Evolutionary conservation across 2,113 vertebrate genomes (phyloP).

Genomic region (Jaculus jaculus): DNA sequence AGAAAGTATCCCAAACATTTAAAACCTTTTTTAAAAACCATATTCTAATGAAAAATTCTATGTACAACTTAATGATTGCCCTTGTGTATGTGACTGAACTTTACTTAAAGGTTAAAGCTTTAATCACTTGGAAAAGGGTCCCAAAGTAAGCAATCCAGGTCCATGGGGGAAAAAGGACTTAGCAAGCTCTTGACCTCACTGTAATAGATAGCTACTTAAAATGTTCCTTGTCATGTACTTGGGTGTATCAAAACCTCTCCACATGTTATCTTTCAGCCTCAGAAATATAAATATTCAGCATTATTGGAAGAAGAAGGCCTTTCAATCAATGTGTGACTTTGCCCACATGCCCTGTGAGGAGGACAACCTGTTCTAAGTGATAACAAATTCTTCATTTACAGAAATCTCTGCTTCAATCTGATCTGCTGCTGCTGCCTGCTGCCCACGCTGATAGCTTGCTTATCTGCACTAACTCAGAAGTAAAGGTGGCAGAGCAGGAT

Average conservation of each 20-base stretch:
- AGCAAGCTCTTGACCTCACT: neutral
- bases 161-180: neutral
- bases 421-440: slow-evolving; percentile 59
- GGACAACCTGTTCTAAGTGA: slow-evolving; percentile 74
- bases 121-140: neutral
- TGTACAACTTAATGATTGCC: neutral
- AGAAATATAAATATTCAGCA: slow-evolving; percentile 64
- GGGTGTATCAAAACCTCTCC: neutral
- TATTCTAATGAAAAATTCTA: neutral
- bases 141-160: neutral
- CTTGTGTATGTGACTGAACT: rapidly evolving
- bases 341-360: slow-evolving; percentile 36
- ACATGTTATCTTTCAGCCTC: neutral
- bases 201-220: neutral
- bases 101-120: neutral
- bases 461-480: slow-evolving; percentile 78
- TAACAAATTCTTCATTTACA: slow-evolving; percentile 82
- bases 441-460: slow-evolving; percentile 72
- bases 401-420: slow-evolving; percentile 74
- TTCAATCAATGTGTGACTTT: slow-evolving; percentile 57
- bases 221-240: neutral
- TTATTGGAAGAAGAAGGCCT: slow-evolving; percentile 35
- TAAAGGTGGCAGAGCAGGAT: slow-evolving; percentile 71
- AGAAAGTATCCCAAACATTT: neutral
- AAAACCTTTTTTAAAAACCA: neutral